Evolutionary conservation across 2,888 invertebrate genomes (phyloP).

Genomic region (Asteroscopus sphinx): DNA sequence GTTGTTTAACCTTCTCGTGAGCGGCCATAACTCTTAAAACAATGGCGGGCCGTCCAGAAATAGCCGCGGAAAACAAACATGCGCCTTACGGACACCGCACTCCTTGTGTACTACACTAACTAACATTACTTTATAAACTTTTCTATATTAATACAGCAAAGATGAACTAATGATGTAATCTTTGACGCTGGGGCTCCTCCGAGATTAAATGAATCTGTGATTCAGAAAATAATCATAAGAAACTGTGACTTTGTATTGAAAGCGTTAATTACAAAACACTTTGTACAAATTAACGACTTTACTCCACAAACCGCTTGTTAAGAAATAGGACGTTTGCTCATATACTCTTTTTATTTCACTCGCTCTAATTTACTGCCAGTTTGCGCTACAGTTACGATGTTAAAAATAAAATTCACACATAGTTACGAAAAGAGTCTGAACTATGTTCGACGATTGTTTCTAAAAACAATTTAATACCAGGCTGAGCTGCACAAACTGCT

Average conservation of each 20-base stretch:
- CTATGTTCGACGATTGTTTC: slow-evolving; percentile 72
- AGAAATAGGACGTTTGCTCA: slow-evolving; percentile 50
- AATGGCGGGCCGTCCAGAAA: slow-evolving; percentile 80
- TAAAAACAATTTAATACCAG: slow-evolving; percentile 80
- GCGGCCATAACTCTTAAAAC: slow-evolving; percentile 81
- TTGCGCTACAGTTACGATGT: slow-evolving; percentile 45
- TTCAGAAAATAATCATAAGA: slow-evolving; percentile 6
- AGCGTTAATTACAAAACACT: slow-evolving; percentile 49
- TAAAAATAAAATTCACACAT: slow-evolving; percentile 67
- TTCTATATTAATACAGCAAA: slow-evolving; percentile 23
- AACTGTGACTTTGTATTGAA: slow-evolving; percentile 35
- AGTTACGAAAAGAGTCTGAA: slow-evolving; percentile 68
- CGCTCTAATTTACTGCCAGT: slow-evolving; percentile 52
- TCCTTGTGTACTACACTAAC: slow-evolving; percentile 42
- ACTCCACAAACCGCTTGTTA: slow-evolving; percentile 52
- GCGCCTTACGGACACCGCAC: slow-evolving; percentile 68
- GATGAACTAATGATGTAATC: slow-evolving; percentile 17
- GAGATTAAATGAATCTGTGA: neutral
- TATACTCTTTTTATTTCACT: slow-evolving; percentile 49
- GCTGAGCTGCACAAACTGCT: slow-evolving; percentile 72
- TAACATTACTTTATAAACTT: slow-evolving; percentile 45
- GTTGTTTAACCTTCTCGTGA: slow-evolving; percentile 76
- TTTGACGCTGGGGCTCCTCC: too few relatives aligned
- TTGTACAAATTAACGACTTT: slow-evolving; percentile 53
- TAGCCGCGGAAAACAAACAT: slow-evolving; percentile 83